Base-by-base conservation (phyloP, 2,888 invertebrate species). In the Cyrtodaria siliqua region DNA sequence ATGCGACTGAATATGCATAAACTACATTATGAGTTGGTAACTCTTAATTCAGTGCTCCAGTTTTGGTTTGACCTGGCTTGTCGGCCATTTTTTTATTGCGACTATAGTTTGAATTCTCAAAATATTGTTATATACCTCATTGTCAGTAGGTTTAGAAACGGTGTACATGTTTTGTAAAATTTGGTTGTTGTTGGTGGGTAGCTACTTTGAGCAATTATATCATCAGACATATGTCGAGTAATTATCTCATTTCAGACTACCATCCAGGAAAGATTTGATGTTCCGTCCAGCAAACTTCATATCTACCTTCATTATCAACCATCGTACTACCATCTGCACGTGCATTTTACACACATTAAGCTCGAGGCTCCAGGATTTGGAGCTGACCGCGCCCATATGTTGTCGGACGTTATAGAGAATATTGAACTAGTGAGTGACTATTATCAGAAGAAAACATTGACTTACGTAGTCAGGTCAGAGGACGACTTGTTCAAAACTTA, bases 231-330 rank as follows among this genome's bases (percentile, higher is more conserved):
- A n/a, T n/a, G n/a, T n/a, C n/a, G n/a, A n/a, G n/a, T n/a, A n/a
- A n/a, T n/a, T n/a, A n/a, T 33, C 33, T 12, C 33, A 33, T 33
- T 33, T 44, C 90, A 96, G 96, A 94, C 95, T 91, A 95, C 95
- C 2, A 97, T 99, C 71, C 91, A 95, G 57, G 94, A 96, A 38
- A 96, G 96, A 87, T 99, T 96, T 93, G 95, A 95, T 16, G 86
- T 99, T 0, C 93, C 95, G 2, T 92, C 94, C 18, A 87, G 88
- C 74, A 92, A 97, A 90, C 92, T 99, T 27, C 95, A 98, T 26
- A 95, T 97, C 76, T 99, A 96, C 92, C 92, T 99, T 0, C 99
- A 99, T 92, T 99, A 99, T 93, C 98, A 98, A 89, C 99, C 99
- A 0, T 97, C 98, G 0, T 99, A 98, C 94, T 99, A 98, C 93